Conservation (phyloP, 2,113 vertebrate genomes). For the Hippoglossus stenolepis region DNA sequence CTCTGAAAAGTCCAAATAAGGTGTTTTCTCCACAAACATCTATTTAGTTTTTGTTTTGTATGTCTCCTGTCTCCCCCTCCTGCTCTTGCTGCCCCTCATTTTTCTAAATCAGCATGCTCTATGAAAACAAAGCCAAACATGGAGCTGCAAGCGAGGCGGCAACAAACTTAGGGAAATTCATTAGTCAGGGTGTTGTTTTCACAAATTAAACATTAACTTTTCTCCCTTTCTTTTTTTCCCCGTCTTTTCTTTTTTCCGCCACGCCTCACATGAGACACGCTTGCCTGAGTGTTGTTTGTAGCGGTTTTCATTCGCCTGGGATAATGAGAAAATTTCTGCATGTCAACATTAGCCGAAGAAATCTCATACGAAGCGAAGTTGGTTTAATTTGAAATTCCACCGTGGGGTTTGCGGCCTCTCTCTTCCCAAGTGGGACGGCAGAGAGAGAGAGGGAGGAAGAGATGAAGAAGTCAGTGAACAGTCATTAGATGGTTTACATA, state of each 20-base stretch:
- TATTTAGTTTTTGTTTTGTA: not conserved
- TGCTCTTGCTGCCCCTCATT: conserved; percentile 18
- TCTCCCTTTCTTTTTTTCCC: conserved; percentile 7
- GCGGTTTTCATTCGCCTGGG: conserved; percentile 53
- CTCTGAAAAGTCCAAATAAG: conserved; percentile 75
- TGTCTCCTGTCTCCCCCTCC: no score
- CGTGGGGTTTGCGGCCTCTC: conserved; percentile 26
- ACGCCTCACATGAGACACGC: conserved; percentile 47
- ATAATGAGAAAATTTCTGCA: conserved; percentile 73
- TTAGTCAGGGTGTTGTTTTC: conserved; percentile 65
- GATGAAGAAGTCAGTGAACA: not conserved
- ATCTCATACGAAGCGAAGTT: conserved; percentile 48
- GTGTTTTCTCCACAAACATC: conserved; percentile 66
- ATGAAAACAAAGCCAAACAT: conserved; percentile 69
- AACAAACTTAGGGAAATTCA: conserved; percentile 61
- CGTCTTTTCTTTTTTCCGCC: conserved; percentile 8
- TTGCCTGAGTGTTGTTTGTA: conserved; percentile 62
- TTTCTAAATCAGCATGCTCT: conserved; percentile 54
- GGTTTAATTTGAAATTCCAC: conserved; percentile 60
- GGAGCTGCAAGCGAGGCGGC: conserved; percentile 51
- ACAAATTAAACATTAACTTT: conserved; percentile 71
- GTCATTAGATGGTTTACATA: not conserved
- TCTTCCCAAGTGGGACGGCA: conserved; percentile 11
- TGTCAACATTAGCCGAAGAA: conserved; percentile 63
- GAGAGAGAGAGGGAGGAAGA: not conserved